Percentiles rank a stretch among this genome's conserved stretches.
Conservation (phyloP, 2,797 vertebrate species). For the Sparidentex hasta region DNA sequence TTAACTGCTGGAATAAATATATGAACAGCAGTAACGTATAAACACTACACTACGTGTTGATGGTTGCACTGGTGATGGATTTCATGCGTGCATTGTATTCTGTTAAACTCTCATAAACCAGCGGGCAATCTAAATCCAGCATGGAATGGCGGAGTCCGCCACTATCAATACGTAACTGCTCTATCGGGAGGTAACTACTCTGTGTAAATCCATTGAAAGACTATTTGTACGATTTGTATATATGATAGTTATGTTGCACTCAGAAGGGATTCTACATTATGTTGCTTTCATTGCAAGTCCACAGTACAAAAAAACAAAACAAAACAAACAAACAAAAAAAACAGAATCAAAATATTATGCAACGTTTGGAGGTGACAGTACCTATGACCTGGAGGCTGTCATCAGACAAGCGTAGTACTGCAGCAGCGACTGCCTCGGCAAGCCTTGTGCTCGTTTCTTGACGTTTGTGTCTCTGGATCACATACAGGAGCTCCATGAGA, state of each 20-base stretch:
- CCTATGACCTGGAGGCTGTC: slow-evolving; percentile 68
- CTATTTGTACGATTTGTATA: no score
- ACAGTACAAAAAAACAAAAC: no score
- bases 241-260: no score
- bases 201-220: no score
- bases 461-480: background rate
- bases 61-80: background rate
- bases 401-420: slow-evolving; percentile 57
- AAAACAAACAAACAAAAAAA: background rate
- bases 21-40: background rate
- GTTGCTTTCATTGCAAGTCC: no score
- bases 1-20: background rate
- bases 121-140: background rate
- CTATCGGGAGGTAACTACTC: no score
- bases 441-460: slow-evolving; percentile 35
- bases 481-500: slow-evolving; percentile 74
- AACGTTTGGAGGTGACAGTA: slow-evolving; percentile 29
- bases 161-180: no score
- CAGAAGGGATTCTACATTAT: no score
- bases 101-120: background rate
- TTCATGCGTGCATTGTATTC: background rate
- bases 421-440: slow-evolving; percentile 49
- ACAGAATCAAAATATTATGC: no score
- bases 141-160: no score
- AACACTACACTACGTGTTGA: background rate